Conservation (phyloP, 2,113 vertebrate genomes). For the Cyanoramphus novaezelandiae region DNA sequence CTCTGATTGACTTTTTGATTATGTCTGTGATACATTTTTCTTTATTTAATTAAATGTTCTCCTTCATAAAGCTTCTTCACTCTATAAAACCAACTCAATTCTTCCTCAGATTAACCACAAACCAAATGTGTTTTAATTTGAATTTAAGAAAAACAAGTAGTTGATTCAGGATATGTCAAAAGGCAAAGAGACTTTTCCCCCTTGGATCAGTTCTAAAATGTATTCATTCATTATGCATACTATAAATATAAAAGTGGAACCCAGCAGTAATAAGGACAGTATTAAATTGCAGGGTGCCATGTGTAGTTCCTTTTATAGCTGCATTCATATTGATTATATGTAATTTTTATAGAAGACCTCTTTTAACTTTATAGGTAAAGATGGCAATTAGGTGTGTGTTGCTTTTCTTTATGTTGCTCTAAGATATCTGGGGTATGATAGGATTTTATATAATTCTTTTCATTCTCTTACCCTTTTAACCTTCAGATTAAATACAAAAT, state of each 20-base stretch:
- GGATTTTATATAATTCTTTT: not conserved
- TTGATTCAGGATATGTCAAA: constrained; percentile 38
- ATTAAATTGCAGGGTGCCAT: constrained; percentile 67
- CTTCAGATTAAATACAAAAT: not conserved
- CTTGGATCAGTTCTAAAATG: not conserved
- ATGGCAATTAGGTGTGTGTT: constrained; percentile 41
- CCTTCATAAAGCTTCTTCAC: not conserved
- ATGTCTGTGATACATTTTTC: not conserved
- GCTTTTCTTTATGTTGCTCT: not conserved
- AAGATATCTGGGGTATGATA: not conserved
- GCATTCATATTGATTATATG: constrained; percentile 68
- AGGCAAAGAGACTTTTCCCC: not conserved
- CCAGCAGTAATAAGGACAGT: constrained; percentile 56
- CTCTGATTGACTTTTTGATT: not conserved
- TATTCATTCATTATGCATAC: constrained; percentile 52
- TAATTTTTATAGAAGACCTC: constrained; percentile 63
- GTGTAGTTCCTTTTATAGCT: constrained; percentile 62
- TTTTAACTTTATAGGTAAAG: constrained; percentile 55
- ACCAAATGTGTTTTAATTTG: not conserved
- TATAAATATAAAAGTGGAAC: constrained; percentile 68
- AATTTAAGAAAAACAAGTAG: not conserved
- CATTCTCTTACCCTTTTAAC: not conserved
- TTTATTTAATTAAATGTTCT: not conserved
- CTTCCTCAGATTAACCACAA: not conserved
- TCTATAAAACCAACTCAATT: not conserved